A percentile compares a stretch with the other conserved stretches of the same genome.
Conservation (phyloP, 2,113 vertebrate species). For the Amia ocellicauda region DNA sequence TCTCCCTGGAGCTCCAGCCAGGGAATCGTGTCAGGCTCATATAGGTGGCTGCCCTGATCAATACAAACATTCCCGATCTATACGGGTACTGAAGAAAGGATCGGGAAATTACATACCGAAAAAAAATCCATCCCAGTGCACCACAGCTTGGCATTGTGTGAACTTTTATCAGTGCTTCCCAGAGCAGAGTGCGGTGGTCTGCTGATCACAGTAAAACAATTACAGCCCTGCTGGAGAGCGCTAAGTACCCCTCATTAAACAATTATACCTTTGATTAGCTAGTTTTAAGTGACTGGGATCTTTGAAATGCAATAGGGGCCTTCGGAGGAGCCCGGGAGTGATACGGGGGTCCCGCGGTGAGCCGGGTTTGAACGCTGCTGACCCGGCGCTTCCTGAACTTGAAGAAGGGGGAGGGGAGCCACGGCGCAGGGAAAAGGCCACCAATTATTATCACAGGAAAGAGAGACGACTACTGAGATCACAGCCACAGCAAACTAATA, state of each 20-base stretch:
- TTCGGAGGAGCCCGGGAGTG: constrained; percentile 7
- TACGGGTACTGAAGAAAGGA: not conserved
- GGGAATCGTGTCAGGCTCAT: constrained; percentile 24
- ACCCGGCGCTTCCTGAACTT: not conserved
- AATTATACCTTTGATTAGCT: constrained; percentile 72
- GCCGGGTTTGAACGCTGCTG: not conserved
- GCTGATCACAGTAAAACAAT: constrained; percentile 70
- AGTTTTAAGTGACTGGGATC: constrained; percentile 48
- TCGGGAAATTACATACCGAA: too few relatives aligned
- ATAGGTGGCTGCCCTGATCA: not conserved
- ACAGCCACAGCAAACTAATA: too few relatives aligned
- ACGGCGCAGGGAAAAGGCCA: constrained; percentile 9
- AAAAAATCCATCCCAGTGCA: not conserved
- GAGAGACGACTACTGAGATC: too few relatives aligned
- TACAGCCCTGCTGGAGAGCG: constrained; percentile 39
- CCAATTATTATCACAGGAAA: constrained; percentile 21
- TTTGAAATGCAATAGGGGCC: constrained; percentile 74
- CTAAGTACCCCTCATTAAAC: constrained; percentile 59
- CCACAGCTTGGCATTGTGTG: too few relatives aligned
- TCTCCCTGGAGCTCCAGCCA: not conserved
- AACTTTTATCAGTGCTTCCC: constrained; percentile 23
- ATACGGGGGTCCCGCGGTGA: constrained; percentile 12
- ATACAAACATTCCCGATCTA: not conserved
- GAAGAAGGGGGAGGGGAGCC: not conserved
- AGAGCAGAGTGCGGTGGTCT: constrained; percentile 54